Base-by-base conservation (phyloP, 2,797 vertebrate species). In the Buphagus erythrorhynchus region DNA sequence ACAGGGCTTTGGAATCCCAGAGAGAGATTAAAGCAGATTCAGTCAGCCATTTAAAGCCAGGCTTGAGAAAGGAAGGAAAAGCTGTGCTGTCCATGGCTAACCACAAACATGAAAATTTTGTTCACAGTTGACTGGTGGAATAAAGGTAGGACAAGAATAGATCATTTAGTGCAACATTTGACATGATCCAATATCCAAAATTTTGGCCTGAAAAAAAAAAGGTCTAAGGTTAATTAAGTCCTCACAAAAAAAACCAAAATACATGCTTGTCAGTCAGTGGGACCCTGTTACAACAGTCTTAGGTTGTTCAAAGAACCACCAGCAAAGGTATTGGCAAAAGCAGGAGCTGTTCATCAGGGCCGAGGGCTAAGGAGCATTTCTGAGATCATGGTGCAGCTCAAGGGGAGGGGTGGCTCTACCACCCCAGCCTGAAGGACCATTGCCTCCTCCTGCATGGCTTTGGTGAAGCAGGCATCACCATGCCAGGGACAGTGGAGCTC, bases 331-430 rank as follows among this genome's bases (percentile, higher is more conserved):
- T 9, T 29, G 55, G 49, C 36, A 63, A 76, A 63, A 58, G 17
- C 33, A 71, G 42, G 17, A 52, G 51, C 21, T 46, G 29, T 16
- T 36, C 31, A 26, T 61, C 26, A 16, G 43, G 51, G 14, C 16
- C 1, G 0, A 43, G 62, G 7, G 35, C 13, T 20, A 11, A 62
- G 0, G 3, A 43, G 38, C 51, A 35, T 20, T 52, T 77, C 45
- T 77, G 72, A 45, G 33, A 6, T 9, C 15, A 5, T 1, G 5
- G 33, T 9, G 17, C 57, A 67, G 57, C 63, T 57, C 19, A 7
- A 2, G 58, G 29, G 14, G 7, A 16, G 54, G 38, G 10, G 4
- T 67, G 46, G 33, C 11, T 26, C 40, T 11, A 3, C 17, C 68
- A 18, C 5, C 29, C 26, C 16, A 40, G 13, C 6, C 29, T 17